Conservation (phyloP, 2,113 vertebrate genomes). For the Grammomys surdaster region DNA sequence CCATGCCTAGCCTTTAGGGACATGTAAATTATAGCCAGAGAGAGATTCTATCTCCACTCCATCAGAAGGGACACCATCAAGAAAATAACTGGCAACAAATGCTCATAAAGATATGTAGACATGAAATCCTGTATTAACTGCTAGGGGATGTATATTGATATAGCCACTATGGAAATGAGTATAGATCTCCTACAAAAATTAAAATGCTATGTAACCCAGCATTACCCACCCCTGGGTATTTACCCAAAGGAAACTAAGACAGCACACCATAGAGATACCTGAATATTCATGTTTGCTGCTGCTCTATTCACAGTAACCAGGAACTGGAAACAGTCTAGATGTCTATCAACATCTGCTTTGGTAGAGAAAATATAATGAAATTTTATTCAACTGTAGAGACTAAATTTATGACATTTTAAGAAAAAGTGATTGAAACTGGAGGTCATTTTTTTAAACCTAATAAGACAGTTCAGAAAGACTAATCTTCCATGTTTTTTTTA, state of each 20-base stretch:
- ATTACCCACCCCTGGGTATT: background rate
- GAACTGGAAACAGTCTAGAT: background rate
- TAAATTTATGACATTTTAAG: background rate
- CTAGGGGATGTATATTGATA: background rate
- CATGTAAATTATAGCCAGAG: background rate
- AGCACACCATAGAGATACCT: background rate
- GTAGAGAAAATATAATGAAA: background rate
- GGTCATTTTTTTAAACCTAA: background rate
- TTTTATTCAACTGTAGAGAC: background rate
- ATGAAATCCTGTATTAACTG: background rate
- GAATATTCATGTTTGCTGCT: background rate
- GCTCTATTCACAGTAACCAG: background rate
- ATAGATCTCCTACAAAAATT: background rate
- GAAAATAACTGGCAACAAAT: background rate
- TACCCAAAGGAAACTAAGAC: background rate
- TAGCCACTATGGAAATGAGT: background rate
- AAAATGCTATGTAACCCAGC: background rate
- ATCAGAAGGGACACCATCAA: background rate
- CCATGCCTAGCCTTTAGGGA: background rate
- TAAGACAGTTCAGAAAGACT: background rate
- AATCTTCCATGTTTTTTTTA: background rate
- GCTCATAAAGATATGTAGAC: background rate
- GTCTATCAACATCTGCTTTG: too few relatives aligned
- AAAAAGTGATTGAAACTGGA: background rate
- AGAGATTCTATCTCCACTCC: background rate